These are phyloP conservation scores for Chrysogorgia sp. DNA, from an alignment of 92 coral and sea anemone species.

Conservation along the genomic window DNA sequence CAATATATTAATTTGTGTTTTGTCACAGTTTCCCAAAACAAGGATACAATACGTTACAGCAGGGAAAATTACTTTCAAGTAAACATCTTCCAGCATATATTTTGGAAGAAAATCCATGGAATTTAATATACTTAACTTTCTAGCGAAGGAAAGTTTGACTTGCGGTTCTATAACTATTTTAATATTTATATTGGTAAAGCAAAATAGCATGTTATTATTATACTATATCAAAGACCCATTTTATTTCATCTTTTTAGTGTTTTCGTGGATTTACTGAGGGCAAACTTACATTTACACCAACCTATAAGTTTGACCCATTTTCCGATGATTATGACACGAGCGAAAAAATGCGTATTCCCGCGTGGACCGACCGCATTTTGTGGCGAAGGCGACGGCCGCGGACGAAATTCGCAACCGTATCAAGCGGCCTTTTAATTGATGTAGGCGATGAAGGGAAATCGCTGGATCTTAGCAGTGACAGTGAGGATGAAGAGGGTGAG, in stretches of 20 bases:
- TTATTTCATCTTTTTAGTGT: slow-evolving; percentile 55
- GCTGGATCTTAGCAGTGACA: slow-evolving; percentile 27
- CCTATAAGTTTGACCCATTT: slow-evolving; percentile 93
- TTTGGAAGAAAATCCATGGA: too few species aligned
- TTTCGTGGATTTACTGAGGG: slow-evolving; percentile 94
- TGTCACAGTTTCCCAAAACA: too few species aligned
- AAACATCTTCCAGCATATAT: too few species aligned
- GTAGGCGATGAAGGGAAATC: slow-evolving; percentile 2
- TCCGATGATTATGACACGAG: slow-evolving; percentile 99
- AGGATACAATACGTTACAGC: too few species aligned
- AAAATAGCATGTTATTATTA: too few species aligned
- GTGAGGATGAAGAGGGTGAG: slow-evolving; percentile 56
- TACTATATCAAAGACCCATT: too few species aligned
- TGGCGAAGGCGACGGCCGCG: slow-evolving; percentile 96
- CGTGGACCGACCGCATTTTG: slow-evolving; percentile 99
- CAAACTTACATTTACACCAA: slow-evolving; percentile 83
- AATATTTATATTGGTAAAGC: too few species aligned
- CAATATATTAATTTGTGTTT: too few species aligned
- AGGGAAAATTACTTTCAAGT: too few species aligned
- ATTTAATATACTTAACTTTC: too few species aligned
- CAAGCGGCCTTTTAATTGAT: background rate
- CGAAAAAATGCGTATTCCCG: slow-evolving; percentile 95
- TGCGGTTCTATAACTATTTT: too few species aligned
- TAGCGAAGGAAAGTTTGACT: too few species aligned
- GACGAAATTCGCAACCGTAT: slow-evolving; percentile 67